Conservation (phyloP, 2,113 vertebrate genomes). For the Brachypodius melanocephalos region DNA sequence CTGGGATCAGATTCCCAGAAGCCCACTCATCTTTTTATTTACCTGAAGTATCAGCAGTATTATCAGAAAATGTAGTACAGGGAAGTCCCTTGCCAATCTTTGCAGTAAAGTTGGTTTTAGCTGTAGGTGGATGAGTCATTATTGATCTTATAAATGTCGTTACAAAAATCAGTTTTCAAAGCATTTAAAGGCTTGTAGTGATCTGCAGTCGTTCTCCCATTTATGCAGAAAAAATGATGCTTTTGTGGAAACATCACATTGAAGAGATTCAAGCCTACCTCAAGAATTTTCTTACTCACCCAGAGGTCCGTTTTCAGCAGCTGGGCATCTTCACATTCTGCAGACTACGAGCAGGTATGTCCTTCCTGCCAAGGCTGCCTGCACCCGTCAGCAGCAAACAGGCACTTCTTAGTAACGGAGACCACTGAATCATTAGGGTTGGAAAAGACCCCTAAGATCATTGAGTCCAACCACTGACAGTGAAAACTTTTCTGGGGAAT, state of each 20-base stretch:
- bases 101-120: background rate
- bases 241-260: slow-evolving; percentile 22
- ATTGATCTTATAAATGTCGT: background rate
- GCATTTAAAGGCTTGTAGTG: background rate
- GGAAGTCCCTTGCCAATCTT: background rate
- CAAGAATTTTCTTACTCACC: slow-evolving; percentile 54
- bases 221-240: slow-evolving; percentile 42
- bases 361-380: background rate
- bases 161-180: background rate
- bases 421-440: background rate
- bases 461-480: background rate
- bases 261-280: slow-evolving; percentile 55
- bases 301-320: slow-evolving; percentile 69
- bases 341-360: slow-evolving; percentile 48
- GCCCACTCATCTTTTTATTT: background rate
- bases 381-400: background rate
- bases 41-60: background rate
- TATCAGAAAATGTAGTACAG: background rate
- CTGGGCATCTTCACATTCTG: slow-evolving; percentile 59
- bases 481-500: background rate
- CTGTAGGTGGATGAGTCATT: background rate
- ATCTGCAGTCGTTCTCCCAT: background rate
- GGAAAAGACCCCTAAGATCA: background rate
- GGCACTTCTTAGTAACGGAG: background rate
- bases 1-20: background rate